Evolutionary conservation across 2,888 invertebrate species (phyloP).

Genomic region (Heliconius erato): DNA sequence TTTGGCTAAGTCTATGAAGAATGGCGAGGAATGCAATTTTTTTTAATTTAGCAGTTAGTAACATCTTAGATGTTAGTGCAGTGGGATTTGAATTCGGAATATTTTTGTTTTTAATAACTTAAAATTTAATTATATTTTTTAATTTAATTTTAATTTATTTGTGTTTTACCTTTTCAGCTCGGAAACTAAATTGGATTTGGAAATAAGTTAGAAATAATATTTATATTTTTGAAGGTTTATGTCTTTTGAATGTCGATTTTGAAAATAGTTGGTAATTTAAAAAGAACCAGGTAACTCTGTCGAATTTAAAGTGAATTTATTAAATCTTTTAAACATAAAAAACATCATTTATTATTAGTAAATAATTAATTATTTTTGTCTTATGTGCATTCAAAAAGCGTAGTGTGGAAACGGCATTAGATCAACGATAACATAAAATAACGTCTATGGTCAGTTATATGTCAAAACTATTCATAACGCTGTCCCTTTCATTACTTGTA

Average conservation of each 20-base stretch:
- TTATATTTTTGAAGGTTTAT: neutral
- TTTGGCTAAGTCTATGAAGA: neutral
- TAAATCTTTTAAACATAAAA: no score
- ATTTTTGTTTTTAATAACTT: neutral
- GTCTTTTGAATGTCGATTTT: no score
- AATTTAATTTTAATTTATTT: no score
- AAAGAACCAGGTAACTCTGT: neutral
- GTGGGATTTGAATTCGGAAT: neutral
- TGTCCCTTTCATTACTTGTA: neutral
- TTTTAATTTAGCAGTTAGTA: no score
- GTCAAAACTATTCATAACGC: conserved; percentile 13
- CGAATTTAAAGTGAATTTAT: neutral
- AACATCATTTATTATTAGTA: neutral
- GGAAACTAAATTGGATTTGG: neutral
- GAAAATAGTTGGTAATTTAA: no score
- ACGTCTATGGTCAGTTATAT: conserved; percentile 29
- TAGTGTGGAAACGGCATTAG: conserved; percentile 12
- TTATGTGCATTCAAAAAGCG: neutral
- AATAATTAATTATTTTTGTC: neutral
- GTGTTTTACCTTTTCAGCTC: neutral
- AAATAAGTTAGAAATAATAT: neutral
- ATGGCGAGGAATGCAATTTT: no score
- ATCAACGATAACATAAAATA: conserved; percentile 18
- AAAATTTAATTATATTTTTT: no score
- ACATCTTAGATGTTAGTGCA: neutral